A percentile compares a stretch with the other conserved stretches of the same genome.
Evolutionary conservation across 2,797 vertebrate genomes (phyloP).

Genomic region (Decapterus maruadsi): DNA sequence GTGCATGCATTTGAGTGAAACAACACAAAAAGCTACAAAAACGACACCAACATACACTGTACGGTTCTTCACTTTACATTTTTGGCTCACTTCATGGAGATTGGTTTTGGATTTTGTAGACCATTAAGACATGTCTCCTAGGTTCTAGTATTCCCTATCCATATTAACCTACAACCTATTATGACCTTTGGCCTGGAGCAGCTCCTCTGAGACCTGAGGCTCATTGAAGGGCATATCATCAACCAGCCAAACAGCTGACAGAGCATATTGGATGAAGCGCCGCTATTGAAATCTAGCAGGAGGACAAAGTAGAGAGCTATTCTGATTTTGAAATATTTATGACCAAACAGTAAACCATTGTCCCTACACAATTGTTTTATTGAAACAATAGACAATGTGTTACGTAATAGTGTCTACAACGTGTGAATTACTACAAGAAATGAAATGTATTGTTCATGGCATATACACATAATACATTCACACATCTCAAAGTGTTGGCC

Average conservation of each 20-base stretch:
- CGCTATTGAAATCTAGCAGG: slow-evolving; percentile 21
- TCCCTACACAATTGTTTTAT: slow-evolving; percentile 35
- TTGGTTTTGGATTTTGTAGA: slow-evolving; percentile 68
- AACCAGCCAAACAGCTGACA: slow-evolving; percentile 56
- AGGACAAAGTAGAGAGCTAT: slow-evolving; percentile 40
- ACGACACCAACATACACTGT: slow-evolving; percentile 33
- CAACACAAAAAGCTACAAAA: slow-evolving; percentile 30
- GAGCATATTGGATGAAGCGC: slow-evolving; percentile 42
- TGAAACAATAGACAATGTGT: slow-evolving; percentile 14
- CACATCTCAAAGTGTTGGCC: not conserved
- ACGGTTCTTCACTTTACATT: slow-evolving; percentile 8
- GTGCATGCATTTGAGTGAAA: not conserved
- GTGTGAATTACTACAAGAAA: not conserved
- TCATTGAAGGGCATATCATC: slow-evolving; percentile 57
- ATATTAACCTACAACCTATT: slow-evolving; percentile 67
- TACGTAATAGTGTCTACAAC: not conserved
- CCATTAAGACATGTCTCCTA: slow-evolving; percentile 64
- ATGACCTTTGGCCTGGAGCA: slow-evolving; percentile 64
- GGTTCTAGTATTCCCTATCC: slow-evolving; percentile 52
- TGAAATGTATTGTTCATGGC: not conserved
- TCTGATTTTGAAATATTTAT: slow-evolving; percentile 57
- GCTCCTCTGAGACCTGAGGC: slow-evolving; percentile 41
- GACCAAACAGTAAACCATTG: slow-evolving; percentile 33
- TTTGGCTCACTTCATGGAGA: slow-evolving; percentile 39
- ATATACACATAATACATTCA: slow-evolving; percentile 15